Evolutionary conservation across 1,140 invertebrate species (phyloP).

Genomic region (Piezodorus guildinii): DNA sequence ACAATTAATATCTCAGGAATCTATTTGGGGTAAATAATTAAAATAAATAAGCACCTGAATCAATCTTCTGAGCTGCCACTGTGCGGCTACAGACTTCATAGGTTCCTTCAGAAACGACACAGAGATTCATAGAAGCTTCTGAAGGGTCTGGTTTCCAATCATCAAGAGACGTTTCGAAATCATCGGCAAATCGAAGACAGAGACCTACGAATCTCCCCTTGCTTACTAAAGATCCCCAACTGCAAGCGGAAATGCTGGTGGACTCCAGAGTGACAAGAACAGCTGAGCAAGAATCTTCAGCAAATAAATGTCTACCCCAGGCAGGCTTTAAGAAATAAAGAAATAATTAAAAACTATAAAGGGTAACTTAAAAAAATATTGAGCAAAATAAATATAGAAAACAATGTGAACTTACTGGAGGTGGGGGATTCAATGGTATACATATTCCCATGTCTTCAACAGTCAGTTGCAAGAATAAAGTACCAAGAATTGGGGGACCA

Average conservation of each 20-base stretch:
- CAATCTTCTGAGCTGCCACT: conserved; percentile 59
- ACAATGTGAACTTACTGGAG: conserved; percentile 35
- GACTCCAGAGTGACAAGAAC: conserved; percentile 89
- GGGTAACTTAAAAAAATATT: too few relatives aligned
- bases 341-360: background rate
- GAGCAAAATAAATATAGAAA: too few relatives aligned
- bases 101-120: conserved; percentile 93
- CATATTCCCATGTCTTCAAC: conserved; percentile 96
- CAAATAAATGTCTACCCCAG: conserved; percentile 49
- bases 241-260: conserved; percentile 81
- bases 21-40: too few relatives aligned
- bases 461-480: conserved; percentile 84
- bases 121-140: conserved; percentile 79
- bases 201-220: conserved; percentile 69
- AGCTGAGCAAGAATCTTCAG: conserved; percentile 76
- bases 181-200: conserved; percentile 87
- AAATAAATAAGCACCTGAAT: conserved; percentile 39
- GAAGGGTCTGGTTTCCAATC: conserved; percentile 91
- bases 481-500: conserved; percentile 64
- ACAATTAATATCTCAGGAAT: too few relatives aligned
- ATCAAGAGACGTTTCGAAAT: conserved; percentile 90
- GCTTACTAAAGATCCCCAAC: conserved; percentile 61
- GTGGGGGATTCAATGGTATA: conserved; percentile 74
- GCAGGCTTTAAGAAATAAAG: conserved; percentile 14
- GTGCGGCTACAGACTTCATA: conserved; percentile 94